Evolutionary conservation across 2,888 invertebrate species (phyloP).

Genomic region (Dusona sp.): DNA sequence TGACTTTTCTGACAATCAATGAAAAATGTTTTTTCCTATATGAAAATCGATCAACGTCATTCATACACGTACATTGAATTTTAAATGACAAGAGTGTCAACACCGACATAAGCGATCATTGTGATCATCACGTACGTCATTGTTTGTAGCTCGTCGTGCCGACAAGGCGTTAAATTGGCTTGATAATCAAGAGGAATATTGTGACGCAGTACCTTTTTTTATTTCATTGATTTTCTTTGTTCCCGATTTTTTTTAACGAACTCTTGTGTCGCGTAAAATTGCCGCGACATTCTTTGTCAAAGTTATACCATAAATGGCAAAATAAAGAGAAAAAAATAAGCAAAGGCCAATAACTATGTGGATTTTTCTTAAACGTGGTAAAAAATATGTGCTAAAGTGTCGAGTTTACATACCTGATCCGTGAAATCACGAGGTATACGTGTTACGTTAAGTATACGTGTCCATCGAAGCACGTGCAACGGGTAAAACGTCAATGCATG

Average conservation of each 20-base stretch:
- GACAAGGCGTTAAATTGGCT: conserved; percentile 42
- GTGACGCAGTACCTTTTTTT: conserved; percentile 1
- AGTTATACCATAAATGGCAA: neutral
- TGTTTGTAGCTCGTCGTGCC: conserved; percentile 29
- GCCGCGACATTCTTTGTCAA: neutral
- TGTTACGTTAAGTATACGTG: conserved; percentile 11
- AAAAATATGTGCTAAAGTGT: neutral
- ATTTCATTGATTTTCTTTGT: conserved; percentile 45
- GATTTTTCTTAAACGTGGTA: neutral
- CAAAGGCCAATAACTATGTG: neutral
- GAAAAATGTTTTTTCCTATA: neutral
- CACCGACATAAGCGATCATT: conserved; percentile 23
- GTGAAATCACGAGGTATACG: conserved; percentile 28
- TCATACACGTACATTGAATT: neutral
- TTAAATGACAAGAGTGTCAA: neutral
- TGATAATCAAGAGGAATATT: conserved; percentile 24
- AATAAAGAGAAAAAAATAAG: neutral
- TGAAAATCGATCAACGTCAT: conserved; percentile 9
- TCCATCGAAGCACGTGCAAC: conserved; percentile 34
- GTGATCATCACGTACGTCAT: conserved; percentile 18
- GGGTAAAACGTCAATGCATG: conserved; percentile 56
- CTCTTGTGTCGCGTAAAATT: neutral
- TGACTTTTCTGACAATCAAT: neutral
- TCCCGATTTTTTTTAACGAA: neutral
- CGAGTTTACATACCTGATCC: conserved; percentile 9